phyloP scores from a whole-genome alignment of 1,140 invertebrate genomes.

The Periplaneta americana region DNA sequence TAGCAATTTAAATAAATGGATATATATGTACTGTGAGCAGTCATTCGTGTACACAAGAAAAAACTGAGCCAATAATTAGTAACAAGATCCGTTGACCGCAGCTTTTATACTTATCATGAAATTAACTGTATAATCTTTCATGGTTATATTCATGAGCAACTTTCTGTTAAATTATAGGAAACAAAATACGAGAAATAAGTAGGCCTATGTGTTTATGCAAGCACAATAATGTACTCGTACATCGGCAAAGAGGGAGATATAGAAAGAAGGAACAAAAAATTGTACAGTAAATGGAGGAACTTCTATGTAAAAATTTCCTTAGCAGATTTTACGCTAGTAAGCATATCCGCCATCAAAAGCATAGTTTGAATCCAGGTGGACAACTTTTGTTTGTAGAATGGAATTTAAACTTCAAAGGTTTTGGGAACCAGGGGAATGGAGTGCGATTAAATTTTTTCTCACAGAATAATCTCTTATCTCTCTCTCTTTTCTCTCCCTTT shows the following conservation, averaged over 20 bases:
- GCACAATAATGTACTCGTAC: too few species aligned
- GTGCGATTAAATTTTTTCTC: background rate
- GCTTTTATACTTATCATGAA: too few species aligned
- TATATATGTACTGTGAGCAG: too few species aligned
- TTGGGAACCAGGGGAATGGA: background rate
- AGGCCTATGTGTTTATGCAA: too few species aligned
- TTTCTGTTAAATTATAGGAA: too few species aligned
- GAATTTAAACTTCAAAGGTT: background rate
- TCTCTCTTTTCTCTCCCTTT: background rate
- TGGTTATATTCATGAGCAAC: too few species aligned
- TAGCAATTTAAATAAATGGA: too few species aligned
- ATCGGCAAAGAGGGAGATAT: background rate
- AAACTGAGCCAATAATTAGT: too few species aligned
- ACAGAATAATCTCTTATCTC: background rate
- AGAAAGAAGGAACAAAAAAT: background rate
- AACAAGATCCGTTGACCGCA: too few species aligned
- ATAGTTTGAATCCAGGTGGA: background rate
- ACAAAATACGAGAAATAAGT: too few species aligned
- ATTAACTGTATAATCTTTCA: too few species aligned
- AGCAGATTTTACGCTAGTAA: background rate
- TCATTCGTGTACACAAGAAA: too few species aligned
- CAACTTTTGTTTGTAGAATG: background rate
- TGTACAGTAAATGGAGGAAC: background rate
- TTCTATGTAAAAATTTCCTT: background rate
- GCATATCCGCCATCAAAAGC: background rate